These are phyloP conservation scores for Drosophila melanosoma DNA, from an alignment of 2,888 invertebrate species.

Conservation along the genomic window DNA sequence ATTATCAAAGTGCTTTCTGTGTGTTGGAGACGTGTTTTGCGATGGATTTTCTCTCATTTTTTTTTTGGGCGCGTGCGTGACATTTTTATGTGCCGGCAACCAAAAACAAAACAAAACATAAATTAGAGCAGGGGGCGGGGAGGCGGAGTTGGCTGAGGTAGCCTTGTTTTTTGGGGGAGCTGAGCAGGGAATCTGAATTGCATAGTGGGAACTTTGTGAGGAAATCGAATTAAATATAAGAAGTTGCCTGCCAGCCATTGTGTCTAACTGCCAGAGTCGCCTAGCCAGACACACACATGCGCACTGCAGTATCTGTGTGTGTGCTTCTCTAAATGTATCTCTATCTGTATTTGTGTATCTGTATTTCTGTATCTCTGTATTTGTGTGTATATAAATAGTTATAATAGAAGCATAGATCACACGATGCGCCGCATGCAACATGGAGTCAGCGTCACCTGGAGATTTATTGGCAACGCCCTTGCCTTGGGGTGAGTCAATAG, in stretches of 20 bases:
- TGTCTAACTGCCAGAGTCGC: constrained; percentile 19
- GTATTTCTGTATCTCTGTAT: constrained; percentile 25
- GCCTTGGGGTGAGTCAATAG: constrained; percentile 58
- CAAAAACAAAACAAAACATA: constrained; percentile 70
- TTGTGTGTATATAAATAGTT: constrained; percentile 75
- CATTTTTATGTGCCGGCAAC: constrained; percentile 61
- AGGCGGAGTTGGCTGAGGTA: constrained; percentile 17
- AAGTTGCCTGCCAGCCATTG: constrained; percentile 43
- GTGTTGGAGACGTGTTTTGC: constrained; percentile 39
- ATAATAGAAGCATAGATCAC: constrained; percentile 84
- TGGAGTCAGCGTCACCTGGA: constrained; percentile 83
- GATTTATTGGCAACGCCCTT: constrained; percentile 84
- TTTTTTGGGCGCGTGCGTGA: constrained; percentile 59
- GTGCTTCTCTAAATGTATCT: constrained; percentile 20
- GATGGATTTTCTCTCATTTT: constrained; percentile 49
- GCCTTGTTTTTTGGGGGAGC: constrained; percentile 21
- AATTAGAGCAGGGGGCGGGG: constrained; percentile 54
- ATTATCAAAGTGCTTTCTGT: constrained; percentile 37
- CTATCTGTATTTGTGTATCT: constrained; percentile 23
- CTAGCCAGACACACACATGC: constrained; percentile 38
- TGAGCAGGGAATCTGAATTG: not conserved
- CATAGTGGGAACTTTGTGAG: constrained; percentile 35
- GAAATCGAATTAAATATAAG: constrained; percentile 73
- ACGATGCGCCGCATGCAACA: constrained; percentile 82
- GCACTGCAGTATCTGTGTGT: constrained; percentile 32